phyloP scores from a whole-genome alignment of 2,797 vertebrate species.

The Crypturellus tataupa region DNA sequence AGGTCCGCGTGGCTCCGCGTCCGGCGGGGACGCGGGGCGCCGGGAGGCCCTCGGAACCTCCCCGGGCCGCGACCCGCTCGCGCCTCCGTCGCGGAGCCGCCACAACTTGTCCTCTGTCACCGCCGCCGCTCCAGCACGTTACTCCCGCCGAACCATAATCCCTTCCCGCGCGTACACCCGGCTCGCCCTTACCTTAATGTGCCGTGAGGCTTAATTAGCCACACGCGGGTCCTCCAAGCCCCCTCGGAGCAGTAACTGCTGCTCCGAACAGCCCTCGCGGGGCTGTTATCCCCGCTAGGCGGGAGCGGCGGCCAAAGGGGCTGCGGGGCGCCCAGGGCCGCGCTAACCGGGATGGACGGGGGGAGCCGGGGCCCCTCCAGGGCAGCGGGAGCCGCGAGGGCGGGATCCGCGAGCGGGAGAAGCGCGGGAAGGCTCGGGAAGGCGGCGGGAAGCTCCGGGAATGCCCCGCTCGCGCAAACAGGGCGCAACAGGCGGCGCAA shows the following conservation, averaged over 20 bases:
- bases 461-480: too few species aligned
- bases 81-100: constrained; percentile 60
- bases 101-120: constrained; percentile 66
- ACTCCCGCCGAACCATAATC: constrained; percentile 48
- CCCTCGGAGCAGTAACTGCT: constrained; percentile 67
- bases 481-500: constrained; percentile 14
- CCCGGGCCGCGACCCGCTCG: constrained; percentile 2
- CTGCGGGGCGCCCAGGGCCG: constrained; percentile 39
- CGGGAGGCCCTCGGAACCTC: constrained; percentile 37
- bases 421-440: too few species aligned
- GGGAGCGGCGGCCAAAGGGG: constrained; percentile 37
- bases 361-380: too few species aligned
- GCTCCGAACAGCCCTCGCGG: constrained; percentile 58
- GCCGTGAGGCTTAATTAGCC: constrained; percentile 69
- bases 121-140: constrained; percentile 56
- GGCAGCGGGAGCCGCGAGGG: too few species aligned
- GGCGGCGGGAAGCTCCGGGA: too few species aligned
- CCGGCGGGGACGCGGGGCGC: constrained; percentile 14
- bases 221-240: constrained; percentile 64
- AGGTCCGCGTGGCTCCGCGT: constrained; percentile 56
- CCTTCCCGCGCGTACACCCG: constrained; percentile 55
- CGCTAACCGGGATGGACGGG: background rate
- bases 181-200: constrained; percentile 58
- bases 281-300: constrained; percentile 63
- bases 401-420: background rate